These are phyloP conservation scores for Eumacrocentrus americanus DNA, from an alignment of 2,888 invertebrate species.

Conservation along the genomic window DNA sequence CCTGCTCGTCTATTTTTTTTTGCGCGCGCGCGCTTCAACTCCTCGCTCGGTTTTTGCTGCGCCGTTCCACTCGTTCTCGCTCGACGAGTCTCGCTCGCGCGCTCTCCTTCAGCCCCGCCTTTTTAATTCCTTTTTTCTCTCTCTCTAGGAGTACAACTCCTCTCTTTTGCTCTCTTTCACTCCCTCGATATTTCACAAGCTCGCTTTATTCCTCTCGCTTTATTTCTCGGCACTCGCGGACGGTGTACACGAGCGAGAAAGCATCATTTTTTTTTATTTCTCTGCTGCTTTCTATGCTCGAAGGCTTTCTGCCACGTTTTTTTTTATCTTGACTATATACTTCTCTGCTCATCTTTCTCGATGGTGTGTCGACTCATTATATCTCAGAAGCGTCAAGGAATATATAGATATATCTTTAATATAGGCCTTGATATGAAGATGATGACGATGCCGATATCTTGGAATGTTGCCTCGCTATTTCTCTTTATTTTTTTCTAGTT, in stretches of 20 bases:
- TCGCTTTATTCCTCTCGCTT: conserved; percentile 3
- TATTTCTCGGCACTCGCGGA: background rate
- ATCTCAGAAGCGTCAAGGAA: background rate
- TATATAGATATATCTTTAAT: background rate
- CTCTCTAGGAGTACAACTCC: background rate
- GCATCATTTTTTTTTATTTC: conserved; percentile 10
- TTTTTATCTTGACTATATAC: conserved; percentile 4
- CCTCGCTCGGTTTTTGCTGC: conserved; percentile 37
- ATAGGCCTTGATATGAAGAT: no score
- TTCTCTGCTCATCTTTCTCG: conserved; percentile 10
- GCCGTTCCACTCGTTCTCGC: conserved; percentile 21
- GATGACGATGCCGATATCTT: no score
- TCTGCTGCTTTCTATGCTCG: background rate
- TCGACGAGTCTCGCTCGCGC: conserved; percentile 11
- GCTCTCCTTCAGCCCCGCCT: conserved; percentile 10
- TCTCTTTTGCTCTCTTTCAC: background rate
- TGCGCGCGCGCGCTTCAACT: conserved; percentile 47
- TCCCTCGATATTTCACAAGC: background rate
- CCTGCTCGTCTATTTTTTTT: conserved; percentile 20
- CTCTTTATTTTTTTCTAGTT: no score
- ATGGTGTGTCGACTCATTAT: conserved; percentile 13
- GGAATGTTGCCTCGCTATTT: no score
- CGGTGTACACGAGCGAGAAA: conserved; percentile 8
- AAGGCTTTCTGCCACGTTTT: background rate
- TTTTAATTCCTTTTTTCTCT: conserved; percentile 5